phyloP scores from a whole-genome alignment of 2,113 vertebrate species.

The Rhineura floridana region DNA sequence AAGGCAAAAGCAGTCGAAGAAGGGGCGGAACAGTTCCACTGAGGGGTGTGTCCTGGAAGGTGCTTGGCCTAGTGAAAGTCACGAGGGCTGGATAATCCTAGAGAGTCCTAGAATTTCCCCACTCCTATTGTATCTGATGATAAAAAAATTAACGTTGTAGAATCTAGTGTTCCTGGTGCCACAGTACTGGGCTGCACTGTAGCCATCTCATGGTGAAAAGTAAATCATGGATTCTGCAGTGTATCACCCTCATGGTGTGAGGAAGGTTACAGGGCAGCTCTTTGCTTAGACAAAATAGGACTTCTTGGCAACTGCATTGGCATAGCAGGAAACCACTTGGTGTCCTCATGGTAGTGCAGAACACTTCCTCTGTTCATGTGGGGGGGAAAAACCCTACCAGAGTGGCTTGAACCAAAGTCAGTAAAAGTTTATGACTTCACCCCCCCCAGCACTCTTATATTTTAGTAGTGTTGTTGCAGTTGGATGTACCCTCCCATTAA shows the following conservation, averaged over 20 bases:
- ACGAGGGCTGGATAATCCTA: too few species aligned
- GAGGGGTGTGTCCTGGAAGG: too few species aligned
- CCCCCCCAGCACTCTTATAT: too few species aligned
- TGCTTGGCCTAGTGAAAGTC: too few species aligned
- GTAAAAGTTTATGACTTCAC: constrained; percentile 31
- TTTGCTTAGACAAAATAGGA: not conserved
- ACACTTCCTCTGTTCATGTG: not conserved
- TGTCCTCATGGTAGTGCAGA: not conserved
- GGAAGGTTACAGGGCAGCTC: not conserved
- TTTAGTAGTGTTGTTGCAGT: too few species aligned
- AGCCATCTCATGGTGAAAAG: not conserved
- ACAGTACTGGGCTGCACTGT: not conserved
- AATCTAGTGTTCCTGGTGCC: not conserved
- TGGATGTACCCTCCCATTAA: too few species aligned
- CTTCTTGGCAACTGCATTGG: not conserved
- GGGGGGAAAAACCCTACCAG: constrained; percentile 10
- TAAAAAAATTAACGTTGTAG: not conserved
- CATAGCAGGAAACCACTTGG: not conserved
- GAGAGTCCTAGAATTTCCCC: too few species aligned
- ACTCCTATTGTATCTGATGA: not conserved
- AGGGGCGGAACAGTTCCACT: too few species aligned
- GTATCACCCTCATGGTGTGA: not conserved
- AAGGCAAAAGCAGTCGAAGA: too few species aligned
- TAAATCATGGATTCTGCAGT: not conserved
- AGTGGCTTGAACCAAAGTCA: constrained; percentile 16